A percentile compares a stretch with the other conserved stretches of the same genome.
These are phyloP conservation scores for Limnodromus scolopaceus DNA, from an alignment of 2,797 vertebrate species.

Conservation along the genomic window DNA sequence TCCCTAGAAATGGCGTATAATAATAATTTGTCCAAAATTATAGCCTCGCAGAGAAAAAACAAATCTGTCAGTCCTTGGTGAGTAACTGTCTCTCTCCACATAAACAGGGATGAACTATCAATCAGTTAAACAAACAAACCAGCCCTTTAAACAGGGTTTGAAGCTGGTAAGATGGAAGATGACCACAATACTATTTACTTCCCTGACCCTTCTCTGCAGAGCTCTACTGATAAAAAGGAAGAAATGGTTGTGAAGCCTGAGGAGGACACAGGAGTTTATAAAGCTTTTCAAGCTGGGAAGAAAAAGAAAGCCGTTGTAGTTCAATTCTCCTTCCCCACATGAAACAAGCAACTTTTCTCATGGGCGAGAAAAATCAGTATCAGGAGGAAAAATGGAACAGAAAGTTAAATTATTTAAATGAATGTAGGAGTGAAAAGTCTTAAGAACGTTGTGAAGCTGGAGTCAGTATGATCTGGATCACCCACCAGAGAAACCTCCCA, in stretches of 20 bases:
- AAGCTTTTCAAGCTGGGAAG: neutral
- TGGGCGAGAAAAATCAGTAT: neutral
- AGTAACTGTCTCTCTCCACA: conserved; percentile 7
- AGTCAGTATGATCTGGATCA: neutral
- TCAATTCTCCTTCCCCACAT: neutral
- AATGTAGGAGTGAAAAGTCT: neutral
- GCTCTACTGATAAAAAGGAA: neutral
- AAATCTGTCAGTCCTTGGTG: conserved; percentile 10
- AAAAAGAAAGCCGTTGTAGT: neutral
- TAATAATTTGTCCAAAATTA: conserved; percentile 41
- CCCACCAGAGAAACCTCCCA: neutral
- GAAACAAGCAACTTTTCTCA: neutral
- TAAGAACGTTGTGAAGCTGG: neutral
- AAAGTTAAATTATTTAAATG: neutral
- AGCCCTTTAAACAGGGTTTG: neutral
- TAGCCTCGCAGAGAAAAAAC: neutral
- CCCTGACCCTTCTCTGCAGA: rapidly evolving
- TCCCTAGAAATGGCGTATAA: conserved; percentile 3
- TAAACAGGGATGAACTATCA: conserved; percentile 7
- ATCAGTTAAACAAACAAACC: neutral
- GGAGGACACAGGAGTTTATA: neutral
- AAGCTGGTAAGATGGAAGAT: neutral
- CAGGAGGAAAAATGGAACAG: neutral
- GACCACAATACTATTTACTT: neutral
- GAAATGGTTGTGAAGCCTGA: neutral